These are phyloP conservation scores for Pinna nobilis DNA, from an alignment of 1,140 invertebrate species.

Conservation along the genomic window DNA sequence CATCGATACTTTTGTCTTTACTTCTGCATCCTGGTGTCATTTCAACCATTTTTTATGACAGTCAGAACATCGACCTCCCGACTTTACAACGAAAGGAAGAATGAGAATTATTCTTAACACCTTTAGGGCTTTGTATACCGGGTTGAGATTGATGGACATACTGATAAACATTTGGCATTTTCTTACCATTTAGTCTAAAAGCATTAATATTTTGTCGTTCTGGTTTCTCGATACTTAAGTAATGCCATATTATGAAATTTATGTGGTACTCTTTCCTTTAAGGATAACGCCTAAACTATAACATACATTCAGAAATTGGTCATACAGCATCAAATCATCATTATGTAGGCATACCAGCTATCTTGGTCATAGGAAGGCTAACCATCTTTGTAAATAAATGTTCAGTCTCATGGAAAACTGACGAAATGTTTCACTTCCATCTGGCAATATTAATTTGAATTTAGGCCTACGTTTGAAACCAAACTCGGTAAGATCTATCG, in stretches of 20 bases:
- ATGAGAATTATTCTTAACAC: background rate
- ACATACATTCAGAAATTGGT: slow-evolving; percentile 36
- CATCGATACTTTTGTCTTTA: background rate
- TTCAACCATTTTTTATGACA: background rate
- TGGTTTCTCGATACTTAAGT: too few species aligned
- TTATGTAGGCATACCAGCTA: background rate
- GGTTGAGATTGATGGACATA: background rate
- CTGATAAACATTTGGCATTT: background rate
- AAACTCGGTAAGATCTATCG: slow-evolving; percentile 44
- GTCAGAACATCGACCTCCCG: slow-evolving; percentile 4
- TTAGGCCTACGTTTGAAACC: slow-evolving; percentile 34
- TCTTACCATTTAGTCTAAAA: background rate
- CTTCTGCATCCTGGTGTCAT: background rate
- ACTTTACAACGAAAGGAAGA: background rate
- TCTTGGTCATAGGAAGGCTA: slow-evolving; percentile 29
- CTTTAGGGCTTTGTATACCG: background rate
- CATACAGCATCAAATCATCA: slow-evolving; percentile 22
- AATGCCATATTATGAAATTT: background rate
- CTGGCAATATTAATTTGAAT: slow-evolving; percentile 23
- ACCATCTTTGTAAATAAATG: slow-evolving; percentile 28
- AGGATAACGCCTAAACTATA: slow-evolving; percentile 18
- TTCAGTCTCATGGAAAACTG: slow-evolving; percentile 21
- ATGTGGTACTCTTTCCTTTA: background rate
- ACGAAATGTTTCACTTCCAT: slow-evolving; percentile 36
- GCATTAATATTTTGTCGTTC: too few species aligned